phyloP scores from a whole-genome alignment of 2,888 invertebrate genomes.

The Eilema griseolum region DNA sequence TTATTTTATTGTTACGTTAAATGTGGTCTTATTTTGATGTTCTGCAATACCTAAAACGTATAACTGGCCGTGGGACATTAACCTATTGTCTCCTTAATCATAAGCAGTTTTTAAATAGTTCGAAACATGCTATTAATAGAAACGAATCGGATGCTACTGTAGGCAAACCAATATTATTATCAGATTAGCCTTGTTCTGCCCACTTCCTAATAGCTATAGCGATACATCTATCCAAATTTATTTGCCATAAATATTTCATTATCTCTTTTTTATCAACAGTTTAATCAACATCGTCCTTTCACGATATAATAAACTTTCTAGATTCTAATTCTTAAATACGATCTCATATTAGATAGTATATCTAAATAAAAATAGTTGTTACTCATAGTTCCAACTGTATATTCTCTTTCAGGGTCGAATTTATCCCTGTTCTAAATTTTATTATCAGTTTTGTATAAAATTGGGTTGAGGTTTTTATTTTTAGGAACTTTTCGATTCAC shows the following conservation, averaged over 20 bases:
- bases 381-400: no score
- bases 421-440: no score
- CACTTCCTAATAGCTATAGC: background rate
- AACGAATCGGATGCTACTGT: conserved; percentile 3
- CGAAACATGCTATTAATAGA: background rate
- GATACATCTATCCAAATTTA: background rate
- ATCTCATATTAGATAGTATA: no score
- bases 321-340: background rate
- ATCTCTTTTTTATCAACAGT: background rate
- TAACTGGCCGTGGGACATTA: background rate
- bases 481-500: no score
- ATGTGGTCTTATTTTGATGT: no score
- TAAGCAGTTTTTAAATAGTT: background rate
- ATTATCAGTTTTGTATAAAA: no score
- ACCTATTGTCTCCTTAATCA: background rate
- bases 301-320: background rate
- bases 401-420: no score
- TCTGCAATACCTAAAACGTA: background rate
- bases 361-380: no score
- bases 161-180: background rate
- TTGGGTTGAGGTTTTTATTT: no score
- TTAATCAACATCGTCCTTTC: background rate
- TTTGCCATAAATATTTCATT: background rate
- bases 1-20: no score
- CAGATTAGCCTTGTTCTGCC: background rate